Percentiles rank a stretch among this genome's conserved stretches.
Evolutionary conservation across 64 coral and sea anemone species (phyloP).

Genomic region (Actinia equina): DNA sequence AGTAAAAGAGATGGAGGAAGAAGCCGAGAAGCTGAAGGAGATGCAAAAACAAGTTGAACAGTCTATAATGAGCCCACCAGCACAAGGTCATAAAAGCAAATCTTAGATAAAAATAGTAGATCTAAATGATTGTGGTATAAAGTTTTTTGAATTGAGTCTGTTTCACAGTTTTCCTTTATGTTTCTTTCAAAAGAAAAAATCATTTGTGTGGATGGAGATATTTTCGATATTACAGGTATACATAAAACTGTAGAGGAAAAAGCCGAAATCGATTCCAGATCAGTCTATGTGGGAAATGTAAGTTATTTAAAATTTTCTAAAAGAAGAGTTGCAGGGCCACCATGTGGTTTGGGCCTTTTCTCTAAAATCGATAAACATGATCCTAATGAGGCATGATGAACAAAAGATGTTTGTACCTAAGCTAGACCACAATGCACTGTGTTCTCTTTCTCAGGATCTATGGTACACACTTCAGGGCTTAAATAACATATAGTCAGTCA

Average conservation of each 20-base stretch:
- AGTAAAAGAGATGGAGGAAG: constrained; percentile 99
- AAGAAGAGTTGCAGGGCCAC: too few relatives aligned
- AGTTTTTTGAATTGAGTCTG: not conserved
- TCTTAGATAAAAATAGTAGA: not conserved
- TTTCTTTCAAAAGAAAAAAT: too few relatives aligned
- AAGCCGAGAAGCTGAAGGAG: constrained; percentile 98
- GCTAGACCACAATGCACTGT: too few relatives aligned
- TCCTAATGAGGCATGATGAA: too few relatives aligned
- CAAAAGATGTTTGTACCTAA: too few relatives aligned
- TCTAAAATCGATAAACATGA: too few relatives aligned
- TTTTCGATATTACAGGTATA: not conserved
- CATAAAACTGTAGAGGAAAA: constrained; percentile 93
- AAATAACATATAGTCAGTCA: too few relatives aligned
- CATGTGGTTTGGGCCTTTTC: too few relatives aligned
- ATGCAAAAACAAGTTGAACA: constrained; percentile 99
- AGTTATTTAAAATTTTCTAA: not conserved
- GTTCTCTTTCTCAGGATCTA: too few relatives aligned
- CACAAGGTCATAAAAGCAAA: constrained; percentile 23
- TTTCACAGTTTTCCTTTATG: too few relatives aligned
- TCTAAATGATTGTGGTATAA: not conserved
- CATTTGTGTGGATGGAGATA: not conserved
- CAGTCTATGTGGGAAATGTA: constrained; percentile 99
- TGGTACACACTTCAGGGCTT: too few relatives aligned
- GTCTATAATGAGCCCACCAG: constrained; percentile 89
- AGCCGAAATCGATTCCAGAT: constrained; percentile 97